Percentiles rank a stretch among this genome's conserved stretches.
These are phyloP conservation scores for Percina caprodes DNA, from an alignment of 2,113 vertebrate genomes.

Conservation along the genomic window DNA sequence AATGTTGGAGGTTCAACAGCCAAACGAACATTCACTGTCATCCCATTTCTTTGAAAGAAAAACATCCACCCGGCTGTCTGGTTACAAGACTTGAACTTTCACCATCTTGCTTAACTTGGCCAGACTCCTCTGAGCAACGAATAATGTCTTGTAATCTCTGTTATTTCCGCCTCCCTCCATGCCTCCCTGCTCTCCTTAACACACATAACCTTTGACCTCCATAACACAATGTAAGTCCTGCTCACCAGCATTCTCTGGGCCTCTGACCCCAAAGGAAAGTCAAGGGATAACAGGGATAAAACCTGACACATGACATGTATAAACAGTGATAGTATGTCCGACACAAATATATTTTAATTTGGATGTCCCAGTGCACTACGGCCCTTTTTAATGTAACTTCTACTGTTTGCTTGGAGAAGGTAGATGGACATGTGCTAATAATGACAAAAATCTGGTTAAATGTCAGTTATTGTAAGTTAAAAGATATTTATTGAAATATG, in stretches of 20 bases:
- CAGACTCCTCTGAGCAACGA: conserved; percentile 33
- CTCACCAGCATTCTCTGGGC: not conserved
- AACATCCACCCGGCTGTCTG: conserved; percentile 13
- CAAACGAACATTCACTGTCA: conserved; percentile 2
- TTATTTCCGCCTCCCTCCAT: conserved; percentile 15
- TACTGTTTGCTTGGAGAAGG: not conserved
- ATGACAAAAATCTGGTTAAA: not conserved
- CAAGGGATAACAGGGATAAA: not conserved
- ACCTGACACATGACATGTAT: not conserved
- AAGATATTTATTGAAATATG: not conserved
- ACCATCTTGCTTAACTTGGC: conserved; percentile 41
- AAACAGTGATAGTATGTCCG: not conserved
- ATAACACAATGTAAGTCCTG: conserved; percentile 5
- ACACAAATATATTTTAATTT: not conserved
- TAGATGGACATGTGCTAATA: not conserved
- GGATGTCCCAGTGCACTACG: not conserved
- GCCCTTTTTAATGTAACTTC: not conserved
- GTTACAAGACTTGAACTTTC: conserved; percentile 61
- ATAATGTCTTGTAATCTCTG: conserved; percentile 38
- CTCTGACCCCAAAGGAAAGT: conserved; percentile 23
- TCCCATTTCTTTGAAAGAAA: conserved; percentile 25
- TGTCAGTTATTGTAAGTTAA: not conserved
- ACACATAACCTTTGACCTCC: conserved; percentile 47
- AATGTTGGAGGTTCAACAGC: not conserved
- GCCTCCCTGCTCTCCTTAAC: not conserved